Conservation (phyloP, 2,113 vertebrate species). For the Ranitomeya variabilis region DNA sequence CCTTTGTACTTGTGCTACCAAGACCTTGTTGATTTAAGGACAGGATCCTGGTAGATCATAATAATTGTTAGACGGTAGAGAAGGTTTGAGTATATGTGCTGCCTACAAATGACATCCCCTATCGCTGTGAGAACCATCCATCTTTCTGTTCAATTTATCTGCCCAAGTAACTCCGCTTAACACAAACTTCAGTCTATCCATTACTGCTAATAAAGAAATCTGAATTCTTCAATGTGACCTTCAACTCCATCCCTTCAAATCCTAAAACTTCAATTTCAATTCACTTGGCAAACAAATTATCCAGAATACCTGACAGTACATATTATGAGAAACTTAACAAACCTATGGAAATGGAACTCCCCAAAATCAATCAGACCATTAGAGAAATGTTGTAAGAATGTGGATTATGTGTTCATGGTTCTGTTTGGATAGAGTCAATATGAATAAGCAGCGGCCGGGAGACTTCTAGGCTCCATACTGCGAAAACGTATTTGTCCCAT, state of each 20-base stretch:
- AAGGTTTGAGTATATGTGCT: conserved; percentile 1
- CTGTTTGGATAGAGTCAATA: conserved; percentile 33
- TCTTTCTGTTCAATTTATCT: conserved; percentile 41
- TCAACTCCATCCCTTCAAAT: conserved; percentile 42
- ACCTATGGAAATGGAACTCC: conserved; percentile 24
- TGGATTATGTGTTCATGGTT: conserved; percentile 42
- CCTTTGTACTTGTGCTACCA: conserved; percentile 21
- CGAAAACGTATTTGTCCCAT: background rate
- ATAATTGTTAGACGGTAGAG: conserved; percentile 4
- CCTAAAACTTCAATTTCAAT: conserved; percentile 45
- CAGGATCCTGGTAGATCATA: conserved; percentile 17
- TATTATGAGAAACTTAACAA: conserved; percentile 48
- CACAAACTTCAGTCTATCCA: conserved; percentile 44
- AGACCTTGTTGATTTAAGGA: conserved; percentile 31
- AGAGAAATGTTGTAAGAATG: conserved; percentile 1
- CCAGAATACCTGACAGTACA: conserved; percentile 44
- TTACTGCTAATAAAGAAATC: conserved; percentile 44
- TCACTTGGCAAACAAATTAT: conserved; percentile 47
- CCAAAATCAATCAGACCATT: conserved; percentile 35
- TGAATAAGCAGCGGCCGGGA: background rate
- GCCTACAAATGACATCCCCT: conserved; percentile 30
- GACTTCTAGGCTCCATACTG: background rate
- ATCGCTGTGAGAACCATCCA: conserved; percentile 20
- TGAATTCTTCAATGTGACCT: conserved; percentile 46
- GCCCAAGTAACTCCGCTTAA: conserved; percentile 41